phyloP scores from a whole-genome alignment of 2,113 vertebrate species.

The Protobothrops mucrosquamatus region DNA sequence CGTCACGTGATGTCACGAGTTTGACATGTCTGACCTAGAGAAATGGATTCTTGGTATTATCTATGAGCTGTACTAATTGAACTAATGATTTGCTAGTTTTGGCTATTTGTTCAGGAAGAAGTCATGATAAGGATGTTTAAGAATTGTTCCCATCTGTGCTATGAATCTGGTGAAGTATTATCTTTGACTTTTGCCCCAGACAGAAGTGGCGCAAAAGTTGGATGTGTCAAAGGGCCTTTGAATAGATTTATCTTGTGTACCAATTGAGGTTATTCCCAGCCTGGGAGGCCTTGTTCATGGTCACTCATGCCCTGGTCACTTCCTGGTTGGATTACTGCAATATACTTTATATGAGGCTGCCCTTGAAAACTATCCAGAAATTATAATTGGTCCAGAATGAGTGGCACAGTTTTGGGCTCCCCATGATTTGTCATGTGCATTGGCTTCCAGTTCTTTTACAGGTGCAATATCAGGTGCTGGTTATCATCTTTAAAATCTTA shows the following conservation, averaged over 20 bases:
- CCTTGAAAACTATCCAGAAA: neutral
- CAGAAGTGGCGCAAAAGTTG: neutral
- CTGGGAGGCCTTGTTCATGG: neutral
- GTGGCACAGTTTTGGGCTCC: neutral
- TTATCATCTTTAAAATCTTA: neutral
- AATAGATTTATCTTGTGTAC: neutral
- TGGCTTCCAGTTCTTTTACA: neutral
- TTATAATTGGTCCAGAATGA: neutral
- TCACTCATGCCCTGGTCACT: neutral
- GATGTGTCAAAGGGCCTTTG: neutral
- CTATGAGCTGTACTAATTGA: neutral
- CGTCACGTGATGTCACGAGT: no score
- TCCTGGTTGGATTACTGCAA: neutral
- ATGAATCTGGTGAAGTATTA: neutral
- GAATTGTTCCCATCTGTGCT: neutral
- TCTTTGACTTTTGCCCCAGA: neutral
- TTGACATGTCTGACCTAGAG: no score
- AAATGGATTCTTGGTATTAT: neutral
- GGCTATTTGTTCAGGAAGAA: neutral
- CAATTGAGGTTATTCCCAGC: neutral
- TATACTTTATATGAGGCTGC: neutral
- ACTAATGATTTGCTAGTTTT: neutral
- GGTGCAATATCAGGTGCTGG: neutral
- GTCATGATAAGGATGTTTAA: neutral
- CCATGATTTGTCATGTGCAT: neutral